phyloP scores from a whole-genome alignment of 2,888 invertebrate species.

The Lordiphosa andalusiaca region DNA sequence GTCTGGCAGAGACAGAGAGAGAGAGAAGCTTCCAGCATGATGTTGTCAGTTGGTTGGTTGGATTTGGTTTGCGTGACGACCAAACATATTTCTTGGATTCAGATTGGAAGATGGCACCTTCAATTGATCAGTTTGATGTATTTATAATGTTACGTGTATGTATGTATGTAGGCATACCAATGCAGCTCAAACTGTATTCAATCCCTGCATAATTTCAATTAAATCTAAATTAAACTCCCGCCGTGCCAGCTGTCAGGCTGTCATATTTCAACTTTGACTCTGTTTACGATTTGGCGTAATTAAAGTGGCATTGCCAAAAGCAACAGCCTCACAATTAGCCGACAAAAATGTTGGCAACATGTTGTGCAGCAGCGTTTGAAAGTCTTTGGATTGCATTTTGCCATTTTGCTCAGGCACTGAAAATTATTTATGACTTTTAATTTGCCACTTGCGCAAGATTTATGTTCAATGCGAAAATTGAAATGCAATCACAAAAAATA shows the following conservation, averaged over 20 bases:
- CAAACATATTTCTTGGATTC: conserved; percentile 31
- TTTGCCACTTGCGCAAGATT: conserved; percentile 70
- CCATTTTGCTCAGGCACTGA: conserved; percentile 26
- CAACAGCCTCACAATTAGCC: conserved; percentile 38
- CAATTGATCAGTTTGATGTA: conserved; percentile 54
- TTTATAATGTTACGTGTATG: conserved; percentile 36
- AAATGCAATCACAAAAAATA: conserved; percentile 71
- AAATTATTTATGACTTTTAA: conserved; percentile 75
- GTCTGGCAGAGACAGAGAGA: conserved; percentile 11
- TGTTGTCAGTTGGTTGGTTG: conserved; percentile 44
- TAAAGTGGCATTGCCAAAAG: conserved; percentile 33
- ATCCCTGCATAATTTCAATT: conserved; percentile 26
- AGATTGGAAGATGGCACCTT: conserved; percentile 37
- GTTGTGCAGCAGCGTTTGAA: conserved; percentile 30
- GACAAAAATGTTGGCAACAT: conserved; percentile 51
- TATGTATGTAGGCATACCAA: background rate
- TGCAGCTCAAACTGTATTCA: too few relatives aligned
- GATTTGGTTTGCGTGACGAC: conserved; percentile 45
- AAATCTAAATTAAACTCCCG: conserved; percentile 34
- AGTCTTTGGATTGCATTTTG: conserved; percentile 22
- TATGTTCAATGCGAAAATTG: conserved; percentile 65
- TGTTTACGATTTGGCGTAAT: conserved; percentile 44
- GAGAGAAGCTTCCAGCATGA: conserved; percentile 28
- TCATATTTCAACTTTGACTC: conserved; percentile 58
- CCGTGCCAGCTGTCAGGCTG: conserved; percentile 23